Conservation (phyloP, 2,113 vertebrate genomes). For the Tragelaphus imberbis region DNA sequence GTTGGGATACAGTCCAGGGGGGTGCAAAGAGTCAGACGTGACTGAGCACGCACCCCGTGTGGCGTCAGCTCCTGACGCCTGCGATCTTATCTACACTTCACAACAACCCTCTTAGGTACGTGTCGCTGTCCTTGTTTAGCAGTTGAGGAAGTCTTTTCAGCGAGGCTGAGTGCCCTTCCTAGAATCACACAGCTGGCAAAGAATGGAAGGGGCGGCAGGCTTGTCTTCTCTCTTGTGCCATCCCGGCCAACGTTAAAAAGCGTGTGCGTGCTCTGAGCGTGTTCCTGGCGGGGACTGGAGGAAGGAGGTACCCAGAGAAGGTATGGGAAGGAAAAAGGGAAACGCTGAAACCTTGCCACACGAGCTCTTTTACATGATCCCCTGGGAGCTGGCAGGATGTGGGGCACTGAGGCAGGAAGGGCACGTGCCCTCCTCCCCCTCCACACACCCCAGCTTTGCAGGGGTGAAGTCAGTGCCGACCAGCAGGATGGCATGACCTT, state of each 20-base stretch:
- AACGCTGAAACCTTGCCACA: too few species aligned
- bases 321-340: neutral
- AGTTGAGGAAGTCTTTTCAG: neutral
- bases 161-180: neutral
- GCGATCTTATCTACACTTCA: neutral
- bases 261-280: rapidly evolving
- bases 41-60: rapidly evolving
- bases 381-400: too few species aligned
- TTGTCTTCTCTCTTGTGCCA: neutral
- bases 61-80: too few species aligned
- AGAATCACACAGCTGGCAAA: neutral
- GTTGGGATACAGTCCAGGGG: neutral
- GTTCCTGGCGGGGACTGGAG: rapidly evolving
- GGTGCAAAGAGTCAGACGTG: neutral
- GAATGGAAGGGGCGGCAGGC: neutral
- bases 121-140: neutral
- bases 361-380: rapidly evolving
- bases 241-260: neutral
- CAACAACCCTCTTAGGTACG: neutral
- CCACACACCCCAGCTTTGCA: rapidly evolving
- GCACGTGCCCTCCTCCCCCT: neutral
- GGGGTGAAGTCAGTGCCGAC: neutral
- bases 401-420: neutral
- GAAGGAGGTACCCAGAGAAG: too few species aligned
- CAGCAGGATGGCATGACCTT: neutral